Percentiles rank a stretch among this genome's conserved stretches.
Evolutionary conservation across 2,888 invertebrate genomes (phyloP).

Genomic region (Scaptomyza polygonia): DNA sequence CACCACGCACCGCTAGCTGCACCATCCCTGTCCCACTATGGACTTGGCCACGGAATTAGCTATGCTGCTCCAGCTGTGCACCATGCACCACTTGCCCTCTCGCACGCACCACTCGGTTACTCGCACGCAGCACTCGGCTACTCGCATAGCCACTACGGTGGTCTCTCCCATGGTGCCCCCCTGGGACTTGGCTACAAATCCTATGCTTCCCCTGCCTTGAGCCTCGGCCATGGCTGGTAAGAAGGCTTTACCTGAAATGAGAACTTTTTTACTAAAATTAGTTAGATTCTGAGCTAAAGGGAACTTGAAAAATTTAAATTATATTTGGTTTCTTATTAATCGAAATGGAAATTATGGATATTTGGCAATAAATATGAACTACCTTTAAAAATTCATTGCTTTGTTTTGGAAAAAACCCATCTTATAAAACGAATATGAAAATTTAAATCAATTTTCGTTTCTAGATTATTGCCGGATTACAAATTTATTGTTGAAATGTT

Average conservation of each 20-base stretch:
- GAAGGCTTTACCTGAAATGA: neutral
- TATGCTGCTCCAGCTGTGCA: slow-evolving; percentile 64
- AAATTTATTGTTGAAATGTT: slow-evolving; percentile 13
- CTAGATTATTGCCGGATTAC: neutral
- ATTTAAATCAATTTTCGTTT: too few species aligned
- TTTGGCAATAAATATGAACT: too few species aligned
- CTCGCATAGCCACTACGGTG: slow-evolving; percentile 6
- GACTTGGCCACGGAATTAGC: slow-evolving; percentile 48
- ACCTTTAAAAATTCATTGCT: too few species aligned
- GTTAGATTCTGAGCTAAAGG: slow-evolving; percentile 4
- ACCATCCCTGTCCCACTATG: slow-evolving; percentile 45
- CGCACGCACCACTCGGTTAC: slow-evolving; percentile 11
- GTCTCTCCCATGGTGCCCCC: slow-evolving; percentile 22
- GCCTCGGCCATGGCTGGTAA: slow-evolving; percentile 80
- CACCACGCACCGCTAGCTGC: slow-evolving; percentile 53
- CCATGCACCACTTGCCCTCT: slow-evolving; percentile 40
- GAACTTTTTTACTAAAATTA: slow-evolving; percentile 15
- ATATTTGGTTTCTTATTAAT: slow-evolving; percentile 33
- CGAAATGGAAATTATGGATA: slow-evolving; percentile 6
- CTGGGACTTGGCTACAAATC: slow-evolving; percentile 52
- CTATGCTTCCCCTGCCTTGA: slow-evolving; percentile 84
- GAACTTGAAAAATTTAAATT: slow-evolving; percentile 17
- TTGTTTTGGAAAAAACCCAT: too few species aligned
- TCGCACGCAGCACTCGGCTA: neutral
- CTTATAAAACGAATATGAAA: too few species aligned